Evolutionary conservation across 2,113 vertebrate species (phyloP).

Genomic region (Falcunculus frontatus): DNA sequence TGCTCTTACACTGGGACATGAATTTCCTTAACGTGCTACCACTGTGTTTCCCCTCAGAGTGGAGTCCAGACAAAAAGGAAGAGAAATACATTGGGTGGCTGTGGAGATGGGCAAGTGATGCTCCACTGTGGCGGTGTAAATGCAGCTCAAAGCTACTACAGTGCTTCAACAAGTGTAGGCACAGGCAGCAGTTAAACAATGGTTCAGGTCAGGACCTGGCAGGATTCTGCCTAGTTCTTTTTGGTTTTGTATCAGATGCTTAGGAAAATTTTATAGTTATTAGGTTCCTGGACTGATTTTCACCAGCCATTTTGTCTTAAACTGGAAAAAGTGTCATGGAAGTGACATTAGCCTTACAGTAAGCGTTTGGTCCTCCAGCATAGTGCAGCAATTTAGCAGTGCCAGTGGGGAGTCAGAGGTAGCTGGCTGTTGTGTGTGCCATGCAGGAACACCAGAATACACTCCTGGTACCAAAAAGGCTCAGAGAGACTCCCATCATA

Average conservation of each 20-base stretch:
- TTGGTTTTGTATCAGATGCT: neutral
- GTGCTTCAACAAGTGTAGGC: neutral
- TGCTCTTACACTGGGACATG: neutral
- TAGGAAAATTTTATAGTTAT: neutral
- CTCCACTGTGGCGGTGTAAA: neutral
- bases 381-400: neutral
- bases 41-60: neutral
- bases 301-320: neutral
- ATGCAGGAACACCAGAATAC: neutral
- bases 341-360: neutral
- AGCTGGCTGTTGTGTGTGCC: neutral
- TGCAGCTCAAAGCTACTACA: neutral
- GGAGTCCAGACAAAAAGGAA: neutral
- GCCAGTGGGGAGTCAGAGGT: neutral
- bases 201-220: neutral
- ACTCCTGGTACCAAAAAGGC: neutral
- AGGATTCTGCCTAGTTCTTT: neutral
- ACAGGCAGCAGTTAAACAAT: neutral
- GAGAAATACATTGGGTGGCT: neutral
- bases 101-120: neutral
- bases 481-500: neutral
- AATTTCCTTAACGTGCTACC: neutral
- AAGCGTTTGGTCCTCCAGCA: neutral
- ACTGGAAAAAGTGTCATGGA: neutral
- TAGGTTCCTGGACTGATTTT: neutral